Base-by-base conservation (phyloP, 1,140 invertebrate species). In the Gonatopus flavifemur region DNA sequence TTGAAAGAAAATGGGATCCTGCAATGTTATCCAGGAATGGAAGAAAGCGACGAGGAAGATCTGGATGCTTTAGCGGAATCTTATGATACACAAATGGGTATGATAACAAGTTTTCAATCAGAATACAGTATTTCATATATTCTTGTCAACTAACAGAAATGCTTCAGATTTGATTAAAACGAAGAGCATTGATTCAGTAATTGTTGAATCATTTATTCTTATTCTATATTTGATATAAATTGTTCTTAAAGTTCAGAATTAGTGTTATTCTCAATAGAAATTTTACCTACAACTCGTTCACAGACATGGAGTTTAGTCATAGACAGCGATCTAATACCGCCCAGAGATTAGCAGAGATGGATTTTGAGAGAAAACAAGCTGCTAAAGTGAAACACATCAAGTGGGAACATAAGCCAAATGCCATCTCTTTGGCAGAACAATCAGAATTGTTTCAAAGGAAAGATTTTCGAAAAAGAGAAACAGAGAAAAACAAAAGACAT, bases 321-420 rank as follows among this genome's bases (percentile, higher is more conserved):
- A 81, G 90, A 59, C 81, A 87, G 51, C 80, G 93, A 59, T 92
- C 93, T 7, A 94, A 96, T 68, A 97, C 93, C 31, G 90, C 92
- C 19, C 88, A 91, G 59, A 82, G 91, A 64, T 72, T 97, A 35
- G 93, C 97, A 62, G 91, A 92, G 74, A 83, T 97, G 77, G 90
- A 94, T 62, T 85, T 87, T 64, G 90, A 94, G 49, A 86, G 88
- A 62, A 88, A 90, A 68, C 86, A 86, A 69, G 85, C 87, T 52
- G 83, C 87, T n/a, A 88, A 86, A 79, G 85, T 87, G 2, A 89
- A 87, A 71, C 83, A 86, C 52, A 77, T 91, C 22, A 91, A 90
- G 74, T 90, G 89, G 86, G 86, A 90, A 57, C 76, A 81, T 25
- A 78, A 80, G 59, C 68, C 77, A n/a, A 59, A 60, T 41, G 59